Base-by-base conservation (phyloP, 2,797 vertebrate species). In the Apodemus agrarius region DNA sequence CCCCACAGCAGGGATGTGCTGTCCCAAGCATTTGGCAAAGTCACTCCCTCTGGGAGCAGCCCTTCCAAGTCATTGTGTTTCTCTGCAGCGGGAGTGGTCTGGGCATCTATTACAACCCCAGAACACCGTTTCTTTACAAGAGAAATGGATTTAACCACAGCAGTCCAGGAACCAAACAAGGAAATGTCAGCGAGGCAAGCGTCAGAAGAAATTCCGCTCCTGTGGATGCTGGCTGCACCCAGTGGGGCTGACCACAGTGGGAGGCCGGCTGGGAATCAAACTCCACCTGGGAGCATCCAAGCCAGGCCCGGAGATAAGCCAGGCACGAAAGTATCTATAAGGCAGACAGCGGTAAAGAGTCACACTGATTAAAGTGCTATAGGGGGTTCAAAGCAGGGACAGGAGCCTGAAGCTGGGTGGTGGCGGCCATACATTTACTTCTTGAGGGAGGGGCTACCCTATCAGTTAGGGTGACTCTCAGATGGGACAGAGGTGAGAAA, bases 11-110 rank as follows among this genome's bases (percentile, higher is more conserved):
- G 86, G 72, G 79, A 54, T 91, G 75, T 43, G 31, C 95, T 76
- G 89, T 89, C 75, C 94, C 24, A 19, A 26, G 17, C 90, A 52
- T 82, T 57, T 81, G 67, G 96, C 95, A 85, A 93, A 74, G 89
- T 92, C 85, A 65, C 96, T 96, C 61, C 54, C 65, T 24, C 3
- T 12, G 14, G 31, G 65, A 90, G 67, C 65, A 54, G 88, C 85
- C 75, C 89, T 84, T 83, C 94, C 92, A 90, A 85, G 37, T 81
- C 90, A 1, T 0, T 11, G 78, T 61, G 61, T 57, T 52, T 88
- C 84, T 82, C 94, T n/a, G 69, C 91, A 63, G 61, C 22, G 72
- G 49, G 59, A 65, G 43, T 40, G 46, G 17, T n/a, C 46, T 46
- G 49, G 63, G 75, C 43, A n/a, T 22, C 90, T 63, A 80, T 19